Conservation (phyloP, 2,797 vertebrate species). For the Lepus oiostolus region DNA sequence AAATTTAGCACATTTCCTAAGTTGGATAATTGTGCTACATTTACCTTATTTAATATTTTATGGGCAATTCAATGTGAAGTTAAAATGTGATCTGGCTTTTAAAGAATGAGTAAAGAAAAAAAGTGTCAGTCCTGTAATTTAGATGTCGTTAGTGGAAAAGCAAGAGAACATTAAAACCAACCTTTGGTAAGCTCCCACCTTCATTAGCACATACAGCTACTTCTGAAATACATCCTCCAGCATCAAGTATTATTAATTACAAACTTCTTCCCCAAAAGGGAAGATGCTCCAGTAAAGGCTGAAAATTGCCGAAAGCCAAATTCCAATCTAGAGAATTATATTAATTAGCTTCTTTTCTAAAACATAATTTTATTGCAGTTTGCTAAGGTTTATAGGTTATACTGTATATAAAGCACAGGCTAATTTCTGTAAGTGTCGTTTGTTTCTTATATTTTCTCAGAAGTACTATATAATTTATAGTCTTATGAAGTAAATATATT, state of each 20-base stretch:
- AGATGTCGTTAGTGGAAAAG: conserved; percentile 70
- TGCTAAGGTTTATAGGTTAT: background rate
- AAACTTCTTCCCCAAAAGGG: conserved; percentile 46
- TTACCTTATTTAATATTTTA: conserved; percentile 77
- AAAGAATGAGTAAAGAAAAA: conserved; percentile 56
- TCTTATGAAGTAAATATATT: conserved; percentile 18
- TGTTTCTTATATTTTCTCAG: background rate
- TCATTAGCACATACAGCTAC: conserved; percentile 57
- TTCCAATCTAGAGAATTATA: conserved; percentile 57
- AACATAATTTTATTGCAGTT: conserved; percentile 43
- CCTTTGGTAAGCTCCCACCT: conserved; percentile 29
- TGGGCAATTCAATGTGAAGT: conserved; percentile 64
- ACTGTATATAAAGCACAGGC: background rate
- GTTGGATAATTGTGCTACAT: conserved; percentile 54
- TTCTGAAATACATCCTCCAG: conserved; percentile 54
- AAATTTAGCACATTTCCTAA: conserved; percentile 30
- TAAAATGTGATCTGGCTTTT: conserved; percentile 69
- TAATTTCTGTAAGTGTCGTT: conserved; percentile 14
- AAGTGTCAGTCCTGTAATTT: conserved; percentile 64
- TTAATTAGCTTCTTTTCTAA: conserved; percentile 59
- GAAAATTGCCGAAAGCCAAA: conserved; percentile 49
- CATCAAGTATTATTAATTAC: conserved; percentile 60
- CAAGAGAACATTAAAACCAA: conserved; percentile 71
- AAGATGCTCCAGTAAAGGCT: background rate
- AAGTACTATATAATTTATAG: background rate